A percentile compares a stretch with the other conserved stretches of the same genome.
Evolutionary conservation across 2,888 invertebrate species (phyloP).

Genomic region (Chymomyza fuscimana): DNA sequence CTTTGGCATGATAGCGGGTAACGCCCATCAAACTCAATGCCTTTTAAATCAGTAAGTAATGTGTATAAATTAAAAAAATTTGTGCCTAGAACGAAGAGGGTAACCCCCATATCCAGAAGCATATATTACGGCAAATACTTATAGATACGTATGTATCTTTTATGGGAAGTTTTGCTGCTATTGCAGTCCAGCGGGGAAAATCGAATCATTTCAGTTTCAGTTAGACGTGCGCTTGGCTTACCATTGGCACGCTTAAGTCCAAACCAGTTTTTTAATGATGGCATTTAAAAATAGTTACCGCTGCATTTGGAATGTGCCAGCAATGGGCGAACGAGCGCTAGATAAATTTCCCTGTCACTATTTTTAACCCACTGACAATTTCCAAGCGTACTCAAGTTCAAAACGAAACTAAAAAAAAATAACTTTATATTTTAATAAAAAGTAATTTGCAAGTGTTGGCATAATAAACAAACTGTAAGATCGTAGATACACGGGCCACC

Average conservation of each 20-base stretch:
- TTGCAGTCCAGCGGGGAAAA: slow-evolving; percentile 38
- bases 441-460: slow-evolving; percentile 64
- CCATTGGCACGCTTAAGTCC: slow-evolving; percentile 52
- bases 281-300: slow-evolving; percentile 53
- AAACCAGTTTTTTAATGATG: slow-evolving; percentile 64
- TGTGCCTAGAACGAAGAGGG: slow-evolving; percentile 26
- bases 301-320: slow-evolving; percentile 52
- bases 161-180: not conserved
- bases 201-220: slow-evolving; percentile 66
- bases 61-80: not conserved
- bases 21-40: slow-evolving; percentile 41
- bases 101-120: slow-evolving; percentile 35
- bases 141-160: not conserved
- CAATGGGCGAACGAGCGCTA: slow-evolving; percentile 16
- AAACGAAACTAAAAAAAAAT: slow-evolving; percentile 23
- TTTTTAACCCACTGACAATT: slow-evolving; percentile 37
- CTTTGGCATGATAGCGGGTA: slow-evolving; percentile 22
- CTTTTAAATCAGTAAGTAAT: slow-evolving; percentile 27
- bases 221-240: slow-evolving; percentile 49
- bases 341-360: slow-evolving; percentile 66
- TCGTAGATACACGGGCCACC: slow-evolving; percentile 32
- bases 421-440: slow-evolving; percentile 60
- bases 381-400: not conserved
- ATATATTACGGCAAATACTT: not conserved
- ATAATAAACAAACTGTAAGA: slow-evolving; percentile 61